A percentile compares a stretch with the other conserved stretches of the same genome.
These are phyloP conservation scores for Drosophila teissieri DNA, from an alignment of 1,140 invertebrate species.

Conservation along the genomic window DNA sequence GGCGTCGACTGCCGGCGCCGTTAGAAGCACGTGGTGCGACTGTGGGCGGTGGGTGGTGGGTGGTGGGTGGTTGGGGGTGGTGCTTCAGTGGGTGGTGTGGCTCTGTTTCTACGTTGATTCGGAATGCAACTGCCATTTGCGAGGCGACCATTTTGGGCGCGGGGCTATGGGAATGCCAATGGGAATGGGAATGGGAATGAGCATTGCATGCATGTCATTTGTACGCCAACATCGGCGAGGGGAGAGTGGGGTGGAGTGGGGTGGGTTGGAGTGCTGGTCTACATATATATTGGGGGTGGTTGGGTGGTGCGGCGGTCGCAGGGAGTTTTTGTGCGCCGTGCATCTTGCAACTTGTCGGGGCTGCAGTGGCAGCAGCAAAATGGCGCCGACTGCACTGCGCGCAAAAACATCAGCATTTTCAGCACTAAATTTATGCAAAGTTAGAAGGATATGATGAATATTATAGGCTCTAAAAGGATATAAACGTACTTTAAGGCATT, in stretches of 20 bases:
- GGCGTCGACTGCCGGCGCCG: constrained; percentile 79
- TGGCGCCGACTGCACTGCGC: constrained; percentile 53
- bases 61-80: not conserved
- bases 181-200: constrained; percentile 35
- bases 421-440: no score
- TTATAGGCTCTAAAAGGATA: no score
- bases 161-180: constrained; percentile 28
- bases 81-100: not conserved
- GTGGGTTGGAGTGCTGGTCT: not conserved
- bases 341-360: constrained; percentile 56
- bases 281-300: not conserved
- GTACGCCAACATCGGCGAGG: constrained; percentile 52
- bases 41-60: constrained; percentile 3
- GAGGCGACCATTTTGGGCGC: constrained; percentile 71
- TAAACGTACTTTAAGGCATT: no score
- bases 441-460: not conserved
- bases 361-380: constrained; percentile 63
- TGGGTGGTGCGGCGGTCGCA: constrained; percentile 3
- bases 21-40: constrained; percentile 50
- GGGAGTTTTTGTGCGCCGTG: constrained; percentile 36
- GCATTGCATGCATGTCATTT: constrained; percentile 81
- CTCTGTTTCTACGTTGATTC: constrained; percentile 14
- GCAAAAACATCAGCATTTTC: not conserved
- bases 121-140: constrained; percentile 72
- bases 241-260: not conserved